These are phyloP conservation scores for Notolepis coatsorum DNA, from an alignment of 2,797 vertebrate species.

Conservation along the genomic window DNA sequence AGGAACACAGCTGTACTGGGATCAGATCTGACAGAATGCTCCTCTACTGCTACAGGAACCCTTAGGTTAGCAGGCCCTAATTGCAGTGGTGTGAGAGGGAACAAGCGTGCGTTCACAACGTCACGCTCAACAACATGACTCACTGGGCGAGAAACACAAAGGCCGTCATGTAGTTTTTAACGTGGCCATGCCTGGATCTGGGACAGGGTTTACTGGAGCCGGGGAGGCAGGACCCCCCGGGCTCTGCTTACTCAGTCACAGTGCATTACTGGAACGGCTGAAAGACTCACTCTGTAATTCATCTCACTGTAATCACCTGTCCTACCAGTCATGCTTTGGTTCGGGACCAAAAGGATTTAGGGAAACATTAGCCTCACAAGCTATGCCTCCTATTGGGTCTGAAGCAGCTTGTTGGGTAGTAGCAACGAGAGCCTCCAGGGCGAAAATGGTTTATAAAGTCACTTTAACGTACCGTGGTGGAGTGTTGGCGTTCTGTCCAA, in stretches of 20 bases:
- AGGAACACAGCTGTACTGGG: conserved; percentile 44
- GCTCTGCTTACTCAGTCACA: conserved; percentile 32
- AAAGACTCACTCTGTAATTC: conserved; percentile 12
- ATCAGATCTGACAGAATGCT: conserved; percentile 41
- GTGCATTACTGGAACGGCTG: conserved; percentile 24
- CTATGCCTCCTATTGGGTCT: no score
- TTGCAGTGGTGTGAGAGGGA: conserved; percentile 46
- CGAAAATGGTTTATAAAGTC: no score
- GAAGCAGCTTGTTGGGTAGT: no score
- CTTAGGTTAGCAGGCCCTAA: conserved; percentile 41
- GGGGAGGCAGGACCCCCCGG: conserved; percentile 31
- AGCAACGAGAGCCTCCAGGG: no score
- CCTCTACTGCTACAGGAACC: conserved; percentile 39
- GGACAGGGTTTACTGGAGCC: conserved; percentile 46
- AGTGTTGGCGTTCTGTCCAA: no score
- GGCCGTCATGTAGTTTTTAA: conserved; percentile 57
- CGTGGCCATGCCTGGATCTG: conserved; percentile 37
- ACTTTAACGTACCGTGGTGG: no score
- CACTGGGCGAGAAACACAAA: conserved; percentile 58
- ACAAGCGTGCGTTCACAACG: conserved; percentile 44
- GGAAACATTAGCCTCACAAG: no score
- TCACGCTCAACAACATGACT: conserved; percentile 60
- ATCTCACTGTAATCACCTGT: conserved; percentile 11
- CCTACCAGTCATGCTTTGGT: conserved; percentile 15
- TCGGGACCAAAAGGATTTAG: conserved; percentile 7